phyloP scores from a whole-genome alignment of 2,797 vertebrate species.

The Amazonetta brasiliensis region DNA sequence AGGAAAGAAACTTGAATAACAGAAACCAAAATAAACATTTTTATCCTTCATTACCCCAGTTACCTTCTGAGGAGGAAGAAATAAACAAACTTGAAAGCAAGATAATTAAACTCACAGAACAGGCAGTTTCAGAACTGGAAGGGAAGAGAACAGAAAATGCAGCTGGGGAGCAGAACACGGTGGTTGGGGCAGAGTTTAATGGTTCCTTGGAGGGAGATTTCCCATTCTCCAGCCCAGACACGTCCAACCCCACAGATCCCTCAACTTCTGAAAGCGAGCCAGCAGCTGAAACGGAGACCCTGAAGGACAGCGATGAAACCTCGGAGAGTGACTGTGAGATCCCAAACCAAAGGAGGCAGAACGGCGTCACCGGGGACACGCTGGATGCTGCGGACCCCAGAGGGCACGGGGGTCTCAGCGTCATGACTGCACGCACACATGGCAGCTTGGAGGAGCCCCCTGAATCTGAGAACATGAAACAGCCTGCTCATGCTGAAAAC shows the following conservation, averaged over 20 bases:
- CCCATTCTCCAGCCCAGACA: conserved; percentile 18
- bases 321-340: conserved; percentile 25
- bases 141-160: background rate
- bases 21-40: conserved; percentile 61
- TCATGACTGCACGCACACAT: background rate
- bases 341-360: background rate
- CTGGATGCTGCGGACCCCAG: background rate
- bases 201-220: conserved; percentile 6
- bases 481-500: conserved; percentile 32
- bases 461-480: conserved; percentile 1
- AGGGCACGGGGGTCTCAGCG: background rate
- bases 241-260: conserved; percentile 31
- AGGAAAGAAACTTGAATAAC: conserved; percentile 66
- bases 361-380: background rate
- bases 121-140: conserved; percentile 69
- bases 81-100: conserved; percentile 76
- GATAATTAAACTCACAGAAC: conserved; percentile 74
- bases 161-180: background rate
- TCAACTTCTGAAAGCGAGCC: conserved; percentile 15
- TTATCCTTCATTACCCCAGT: conserved; percentile 71
- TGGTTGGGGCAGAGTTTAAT: background rate
- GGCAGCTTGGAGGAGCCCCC: conserved; percentile 27
- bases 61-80: conserved; percentile 74
- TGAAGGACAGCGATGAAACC: background rate
- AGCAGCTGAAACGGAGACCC: background rate